Evolutionary conservation across 2,797 vertebrate genomes (phyloP).

Genomic region (Gallinago solitaria): DNA sequence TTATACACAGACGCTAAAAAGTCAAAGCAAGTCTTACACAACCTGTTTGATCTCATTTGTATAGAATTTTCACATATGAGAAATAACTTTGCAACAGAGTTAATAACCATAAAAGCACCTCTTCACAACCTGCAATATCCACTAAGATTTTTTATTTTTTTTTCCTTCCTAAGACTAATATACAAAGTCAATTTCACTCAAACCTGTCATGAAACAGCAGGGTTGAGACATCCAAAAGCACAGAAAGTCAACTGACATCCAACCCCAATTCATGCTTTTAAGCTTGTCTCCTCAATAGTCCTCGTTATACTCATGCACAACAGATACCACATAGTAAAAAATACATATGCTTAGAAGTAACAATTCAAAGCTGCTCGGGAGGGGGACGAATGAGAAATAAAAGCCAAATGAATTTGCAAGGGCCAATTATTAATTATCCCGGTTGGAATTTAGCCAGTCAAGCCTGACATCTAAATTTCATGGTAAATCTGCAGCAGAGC

Average conservation of each 20-base stretch:
- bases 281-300: not conserved
- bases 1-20: not conserved
- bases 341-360: not conserved
- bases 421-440: not conserved
- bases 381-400: not conserved
- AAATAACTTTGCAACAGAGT: not conserved
- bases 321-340: not conserved
- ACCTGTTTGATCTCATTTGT: not conserved
- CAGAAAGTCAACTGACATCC: not conserved
- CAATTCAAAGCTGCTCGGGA: not conserved
- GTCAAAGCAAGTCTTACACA: constrained; percentile 20
- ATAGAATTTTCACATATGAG: not conserved
- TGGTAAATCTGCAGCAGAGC: not conserved
- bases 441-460: not conserved
- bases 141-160: not conserved
- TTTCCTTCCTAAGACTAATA: not conserved
- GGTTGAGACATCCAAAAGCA: not conserved
- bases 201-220: not conserved
- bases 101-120: not conserved
- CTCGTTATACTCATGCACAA: not conserved
- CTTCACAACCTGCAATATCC: not conserved
- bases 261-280: not conserved
- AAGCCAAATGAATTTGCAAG: not conserved
- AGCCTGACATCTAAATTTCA: not conserved
- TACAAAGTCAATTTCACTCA: not conserved